Base-by-base conservation (phyloP, 2,113 vertebrate genomes). In the Callipepla californica region DNA sequence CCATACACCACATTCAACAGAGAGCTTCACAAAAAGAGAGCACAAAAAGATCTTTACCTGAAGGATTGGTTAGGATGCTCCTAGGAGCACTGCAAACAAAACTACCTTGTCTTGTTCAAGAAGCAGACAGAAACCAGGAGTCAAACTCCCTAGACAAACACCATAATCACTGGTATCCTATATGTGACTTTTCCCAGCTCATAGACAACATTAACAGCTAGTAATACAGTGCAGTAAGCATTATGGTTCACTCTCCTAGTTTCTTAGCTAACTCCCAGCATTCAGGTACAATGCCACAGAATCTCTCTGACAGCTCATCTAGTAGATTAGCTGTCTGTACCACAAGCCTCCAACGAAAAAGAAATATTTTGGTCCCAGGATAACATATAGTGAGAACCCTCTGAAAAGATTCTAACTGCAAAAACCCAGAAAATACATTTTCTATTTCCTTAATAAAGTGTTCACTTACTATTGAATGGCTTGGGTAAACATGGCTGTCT, bases 401-500 rank as follows among this genome's bases (percentile, higher is more conserved):
- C 50, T 66, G 26, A 79, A 68, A 81, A 78, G 0, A 19, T 32
- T 79, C 21, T 74, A 51, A 76, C 58, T 59, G 47, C 18, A 70
- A 28, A n/a, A 67, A 45, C 21, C 51, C 6, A 75, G 57, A 90
- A 88, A 79, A 72, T 5, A 61, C 7, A 83, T 53, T 19, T 68
- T 4, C 13, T 28, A 70, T 32, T 58, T 57, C 32, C 44, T 81
- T 69, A 84, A 34, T 57, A 61, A 66, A 89, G 77, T 14, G 10
- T 85, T 58, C 92, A 98, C 98, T 98, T 97, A 99, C 99, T 96
- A 99, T 97, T 95, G 96, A 96, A 40, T 98, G 97, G 83, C 96
- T 97, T 12, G 98, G 96, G 85, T 98, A 98, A 93, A 97, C 96
- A 85, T 91, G 96, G 93, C 98, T 99, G 94, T 99, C 98, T 96